Evolutionary conservation across 1,140 invertebrate genomes (phyloP).

Genomic region (Lepidotrigona ventralis): DNA sequence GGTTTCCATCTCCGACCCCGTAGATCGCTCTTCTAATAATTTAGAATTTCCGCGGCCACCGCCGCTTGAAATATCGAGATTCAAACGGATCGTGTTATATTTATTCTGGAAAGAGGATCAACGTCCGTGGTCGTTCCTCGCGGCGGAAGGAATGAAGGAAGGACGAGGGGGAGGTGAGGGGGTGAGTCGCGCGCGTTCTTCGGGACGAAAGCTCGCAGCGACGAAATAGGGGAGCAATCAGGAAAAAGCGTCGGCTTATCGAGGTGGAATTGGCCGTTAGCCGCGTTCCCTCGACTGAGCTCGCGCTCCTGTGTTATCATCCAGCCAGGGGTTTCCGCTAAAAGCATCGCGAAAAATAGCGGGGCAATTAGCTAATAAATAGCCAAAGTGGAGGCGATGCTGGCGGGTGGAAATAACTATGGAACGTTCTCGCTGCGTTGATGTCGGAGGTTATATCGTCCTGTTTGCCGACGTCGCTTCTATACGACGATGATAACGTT

Average conservation of each 20-base stretch:
- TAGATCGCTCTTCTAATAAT: neutral
- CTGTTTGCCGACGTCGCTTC: slow-evolving; percentile 33
- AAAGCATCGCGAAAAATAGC: slow-evolving; percentile 65
- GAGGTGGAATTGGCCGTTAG: slow-evolving; percentile 55
- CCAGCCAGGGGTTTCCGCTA: slow-evolving; percentile 45
- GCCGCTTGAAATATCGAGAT: neutral
- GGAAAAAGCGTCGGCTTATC: slow-evolving; percentile 48
- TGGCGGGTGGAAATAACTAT: neutral
- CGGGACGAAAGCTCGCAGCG: no score
- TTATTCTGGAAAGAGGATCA: neutral
- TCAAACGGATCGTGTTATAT: neutral
- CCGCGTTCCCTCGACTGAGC: slow-evolving; percentile 6
- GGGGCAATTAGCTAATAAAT: slow-evolving; percentile 66
- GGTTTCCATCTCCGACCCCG: no score
- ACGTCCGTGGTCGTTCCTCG: neutral
- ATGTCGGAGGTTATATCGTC: slow-evolving; percentile 20
- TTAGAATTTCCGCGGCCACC: neutral
- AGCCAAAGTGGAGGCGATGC: neutral
- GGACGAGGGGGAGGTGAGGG: no score
- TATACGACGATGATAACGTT: slow-evolving; percentile 48
- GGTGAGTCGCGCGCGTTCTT: no score
- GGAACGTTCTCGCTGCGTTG: neutral
- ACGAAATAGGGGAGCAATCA: slow-evolving; percentile 30
- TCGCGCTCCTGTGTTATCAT: slow-evolving; percentile 54
- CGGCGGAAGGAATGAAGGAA: no score